Percentiles rank a stretch among this genome's conserved stretches.
These are phyloP conservation scores for Rambutsinella grinnellia DNA, from an alignment of 2,888 invertebrate species.

Conservation along the genomic window DNA sequence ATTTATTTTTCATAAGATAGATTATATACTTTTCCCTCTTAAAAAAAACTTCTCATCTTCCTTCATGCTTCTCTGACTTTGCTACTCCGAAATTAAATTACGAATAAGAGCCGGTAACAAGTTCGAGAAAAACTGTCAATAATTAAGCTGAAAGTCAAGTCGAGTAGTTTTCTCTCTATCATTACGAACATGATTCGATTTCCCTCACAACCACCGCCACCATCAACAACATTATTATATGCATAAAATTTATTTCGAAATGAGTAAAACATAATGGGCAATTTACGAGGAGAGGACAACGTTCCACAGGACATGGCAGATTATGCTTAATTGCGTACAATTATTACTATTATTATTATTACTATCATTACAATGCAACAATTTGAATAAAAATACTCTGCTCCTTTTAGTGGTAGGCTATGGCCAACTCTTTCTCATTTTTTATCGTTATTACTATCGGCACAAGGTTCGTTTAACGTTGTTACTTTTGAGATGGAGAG, in stretches of 20 bases:
- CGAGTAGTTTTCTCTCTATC: neutral
- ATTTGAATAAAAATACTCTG: neutral
- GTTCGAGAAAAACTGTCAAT: conserved; percentile 1
- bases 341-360: conserved; percentile 2
- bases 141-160: neutral
- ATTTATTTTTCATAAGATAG: neutral
- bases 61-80: neutral
- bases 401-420: too few species aligned
- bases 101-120: neutral
- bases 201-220: neutral
- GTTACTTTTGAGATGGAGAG: neutral
- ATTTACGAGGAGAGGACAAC: neutral
- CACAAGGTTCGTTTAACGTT: conserved; percentile 4
- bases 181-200: neutral
- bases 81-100: neutral
- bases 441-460: conserved; percentile 39
- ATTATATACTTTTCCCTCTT: neutral
- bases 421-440: conserved; percentile 11
- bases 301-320: conserved; percentile 34
- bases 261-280: neutral
- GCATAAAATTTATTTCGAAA: neutral
- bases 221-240: neutral
- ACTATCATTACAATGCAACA: conserved; percentile 8
- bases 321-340: conserved; percentile 38
- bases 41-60: too few species aligned